These are phyloP conservation scores for Gasterosteus nipponicus DNA, from an alignment of 2,113 vertebrate species.

Conservation along the genomic window DNA sequence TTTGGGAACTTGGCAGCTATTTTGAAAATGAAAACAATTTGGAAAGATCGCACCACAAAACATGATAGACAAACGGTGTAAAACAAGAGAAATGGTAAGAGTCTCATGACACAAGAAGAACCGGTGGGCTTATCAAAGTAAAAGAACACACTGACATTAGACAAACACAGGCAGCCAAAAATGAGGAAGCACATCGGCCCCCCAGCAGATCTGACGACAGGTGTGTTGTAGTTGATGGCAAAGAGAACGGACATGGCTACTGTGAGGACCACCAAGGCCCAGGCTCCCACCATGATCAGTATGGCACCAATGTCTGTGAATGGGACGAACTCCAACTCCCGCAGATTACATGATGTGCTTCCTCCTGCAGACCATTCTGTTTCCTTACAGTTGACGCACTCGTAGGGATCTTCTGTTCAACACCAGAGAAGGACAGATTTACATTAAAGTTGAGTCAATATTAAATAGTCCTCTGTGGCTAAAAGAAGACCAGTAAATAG, in stretches of 20 bases:
- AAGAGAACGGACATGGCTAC: slow-evolving; percentile 77
- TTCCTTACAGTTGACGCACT: slow-evolving; percentile 78
- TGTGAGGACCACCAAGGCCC: slow-evolving; percentile 68
- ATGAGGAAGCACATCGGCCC: slow-evolving; percentile 87
- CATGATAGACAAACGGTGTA: slow-evolving; percentile 84
- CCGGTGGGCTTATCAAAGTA: slow-evolving; percentile 81
- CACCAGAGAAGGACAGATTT: not conserved
- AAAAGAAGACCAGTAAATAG: not conserved
- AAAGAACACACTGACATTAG: slow-evolving; percentile 80
- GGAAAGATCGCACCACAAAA: slow-evolving; percentile 86
- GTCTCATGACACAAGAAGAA: slow-evolving; percentile 76
- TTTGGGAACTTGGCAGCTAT: slow-evolving; percentile 80
- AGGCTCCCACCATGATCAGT: slow-evolving; percentile 59
- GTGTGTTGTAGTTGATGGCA: slow-evolving; percentile 77
- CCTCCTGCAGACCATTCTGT: slow-evolving; percentile 81
- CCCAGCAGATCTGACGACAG: slow-evolving; percentile 87
- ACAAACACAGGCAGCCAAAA: slow-evolving; percentile 81
- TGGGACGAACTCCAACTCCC: slow-evolving; percentile 73
- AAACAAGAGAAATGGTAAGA: slow-evolving; percentile 77
- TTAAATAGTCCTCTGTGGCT: not conserved
- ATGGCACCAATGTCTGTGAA: slow-evolving; percentile 75
- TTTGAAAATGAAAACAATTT: slow-evolving; percentile 89
- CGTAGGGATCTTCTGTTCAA: slow-evolving; percentile 74
- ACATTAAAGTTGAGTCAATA: not conserved
- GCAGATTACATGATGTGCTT: slow-evolving; percentile 81